A percentile compares a stretch with the other conserved stretches of the same genome.
Conservation (phyloP, 2,797 vertebrate genomes). For the Carduelis carduelis region DNA sequence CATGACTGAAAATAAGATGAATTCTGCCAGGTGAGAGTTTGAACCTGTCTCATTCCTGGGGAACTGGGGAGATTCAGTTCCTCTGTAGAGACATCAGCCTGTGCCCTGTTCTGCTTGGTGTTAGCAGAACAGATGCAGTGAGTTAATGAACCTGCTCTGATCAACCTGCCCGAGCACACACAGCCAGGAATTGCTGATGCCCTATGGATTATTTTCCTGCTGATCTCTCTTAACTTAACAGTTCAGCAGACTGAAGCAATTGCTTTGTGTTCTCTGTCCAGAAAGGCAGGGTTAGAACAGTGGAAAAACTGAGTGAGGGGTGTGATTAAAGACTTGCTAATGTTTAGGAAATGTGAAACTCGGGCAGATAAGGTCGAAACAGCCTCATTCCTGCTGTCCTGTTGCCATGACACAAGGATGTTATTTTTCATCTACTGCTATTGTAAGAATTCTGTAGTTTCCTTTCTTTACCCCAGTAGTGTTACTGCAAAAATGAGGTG, state of each 20-base stretch:
- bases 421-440: background rate
- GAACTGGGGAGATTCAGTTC: background rate
- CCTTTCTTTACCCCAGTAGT: background rate
- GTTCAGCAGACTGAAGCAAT: background rate
- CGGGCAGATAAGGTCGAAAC: background rate
- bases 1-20: background rate
- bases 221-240: background rate
- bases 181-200: constrained; percentile 33
- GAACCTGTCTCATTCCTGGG: background rate
- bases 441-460: background rate
- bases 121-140: background rate
- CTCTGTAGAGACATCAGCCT: background rate
- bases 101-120: background rate
- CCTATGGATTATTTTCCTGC: background rate
- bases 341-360: background rate
- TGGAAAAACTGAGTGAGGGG: background rate
- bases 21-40: background rate
- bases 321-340: background rate
- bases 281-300: background rate
- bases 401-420: background rate
- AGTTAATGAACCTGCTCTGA: background rate
- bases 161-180: background rate
- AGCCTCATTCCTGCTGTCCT: background rate
- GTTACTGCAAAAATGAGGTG: background rate
- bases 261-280: background rate